These are phyloP conservation scores for Magallana gigas DNA, from an alignment of 1,140 invertebrate genomes.

Conservation along the genomic window DNA sequence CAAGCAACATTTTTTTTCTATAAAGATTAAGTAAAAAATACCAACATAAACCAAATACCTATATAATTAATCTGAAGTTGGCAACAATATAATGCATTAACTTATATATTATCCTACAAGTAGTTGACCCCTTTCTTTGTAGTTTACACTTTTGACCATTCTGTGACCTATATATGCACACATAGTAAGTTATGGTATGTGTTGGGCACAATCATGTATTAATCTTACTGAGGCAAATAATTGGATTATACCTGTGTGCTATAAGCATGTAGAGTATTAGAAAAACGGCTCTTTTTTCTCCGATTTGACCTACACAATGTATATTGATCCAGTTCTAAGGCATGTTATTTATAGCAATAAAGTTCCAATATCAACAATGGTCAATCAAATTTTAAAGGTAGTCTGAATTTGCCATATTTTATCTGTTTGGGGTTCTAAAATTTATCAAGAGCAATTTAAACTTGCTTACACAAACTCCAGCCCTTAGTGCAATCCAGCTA, in stretches of 20 bases:
- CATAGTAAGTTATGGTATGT: background rate
- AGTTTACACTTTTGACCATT: background rate
- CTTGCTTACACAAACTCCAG: background rate
- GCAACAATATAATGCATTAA: no score
- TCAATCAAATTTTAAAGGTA: background rate
- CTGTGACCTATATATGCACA: slow-evolving; percentile 21
- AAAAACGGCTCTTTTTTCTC: background rate
- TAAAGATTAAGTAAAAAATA: no score
- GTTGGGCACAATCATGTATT: background rate
- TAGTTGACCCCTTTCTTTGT: no score
- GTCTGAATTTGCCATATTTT: background rate
- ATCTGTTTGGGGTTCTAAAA: background rate
- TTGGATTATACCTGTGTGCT: background rate
- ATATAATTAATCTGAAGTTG: no score
- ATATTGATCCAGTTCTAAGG: background rate
- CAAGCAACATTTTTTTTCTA: no score
- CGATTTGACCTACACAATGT: background rate
- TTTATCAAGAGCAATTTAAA: background rate
- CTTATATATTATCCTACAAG: no score
- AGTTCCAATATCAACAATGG: background rate
- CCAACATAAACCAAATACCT: no score
- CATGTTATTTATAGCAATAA: background rate
- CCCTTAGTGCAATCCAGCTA: background rate
- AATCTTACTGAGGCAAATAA: slow-evolving; percentile 12
- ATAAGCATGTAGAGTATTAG: no score